Base-by-base conservation (phyloP, 2,797 vertebrate species). In the Knipowitschia caucasica region DNA sequence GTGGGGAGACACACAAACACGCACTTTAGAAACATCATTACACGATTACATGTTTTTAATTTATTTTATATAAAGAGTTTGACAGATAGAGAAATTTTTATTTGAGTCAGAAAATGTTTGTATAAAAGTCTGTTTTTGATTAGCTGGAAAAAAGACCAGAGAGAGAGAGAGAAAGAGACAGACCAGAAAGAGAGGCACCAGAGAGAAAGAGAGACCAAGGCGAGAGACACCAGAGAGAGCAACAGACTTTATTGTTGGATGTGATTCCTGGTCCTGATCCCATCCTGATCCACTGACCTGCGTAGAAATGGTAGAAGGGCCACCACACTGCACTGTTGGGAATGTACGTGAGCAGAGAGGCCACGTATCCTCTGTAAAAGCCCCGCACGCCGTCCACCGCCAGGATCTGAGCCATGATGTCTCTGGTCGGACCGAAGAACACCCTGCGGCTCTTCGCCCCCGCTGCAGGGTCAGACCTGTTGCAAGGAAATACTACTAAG, bases 221-320 rank as follows among this genome's bases (percentile, higher is more conserved):
- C n/a, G n/a, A n/a, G n/a, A n/a, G n/a, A n/a, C n/a, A n/a, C n/a
- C n/a, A n/a, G n/a, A n/a, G n/a, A n/a, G n/a, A n/a, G n/a, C n/a
- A n/a, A n/a, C n/a, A n/a, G n/a, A n/a, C n/a, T n/a, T n/a, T n/a
- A n/a, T n/a, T n/a, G n/a, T n/a, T n/a, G n/a, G n/a, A n/a, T n/a
- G n/a, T n/a, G n/a, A n/a, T n/a, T n/a, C n/a, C n/a, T n/a, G n/a
- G n/a, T n/a, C n/a, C n/a, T n/a, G n/a, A n/a, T n/a, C n/a, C n/a
- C 33, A 17, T 15, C 11, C 10, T 14, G 5, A 1, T 4, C 11
- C 0, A 6, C 68, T 85, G 88, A 98, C 96, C 96, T 44, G 94
- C 93, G 34, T 98, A 99, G 64, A 98, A 98, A 76, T 98, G 96
- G 67, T 99, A 99, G 86, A 99, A 98, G 39, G 96, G 96, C 96